Conservation (phyloP, 2,113 vertebrate species). For the Colistium nudipinnis region DNA sequence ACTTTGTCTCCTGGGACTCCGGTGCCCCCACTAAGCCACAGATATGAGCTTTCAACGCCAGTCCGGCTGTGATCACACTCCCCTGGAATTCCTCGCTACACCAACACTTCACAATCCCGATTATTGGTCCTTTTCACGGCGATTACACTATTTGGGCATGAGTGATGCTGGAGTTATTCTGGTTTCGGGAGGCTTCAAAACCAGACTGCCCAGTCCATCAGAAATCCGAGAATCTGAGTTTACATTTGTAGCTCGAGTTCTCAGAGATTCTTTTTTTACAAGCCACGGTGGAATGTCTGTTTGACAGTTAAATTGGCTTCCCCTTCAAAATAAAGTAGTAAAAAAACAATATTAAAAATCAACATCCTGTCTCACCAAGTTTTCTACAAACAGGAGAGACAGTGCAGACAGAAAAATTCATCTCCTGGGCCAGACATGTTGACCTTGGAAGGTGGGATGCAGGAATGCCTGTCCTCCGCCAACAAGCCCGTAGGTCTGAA, state of each 20-base stretch:
- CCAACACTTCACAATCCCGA: conserved; percentile 53
- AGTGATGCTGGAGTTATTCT: conserved; percentile 47
- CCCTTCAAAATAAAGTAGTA: background rate
- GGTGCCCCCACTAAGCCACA: conserved; percentile 55
- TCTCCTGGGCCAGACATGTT: background rate
- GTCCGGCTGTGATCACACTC: conserved; percentile 59
- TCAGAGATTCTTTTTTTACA: background rate
- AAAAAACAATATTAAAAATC: background rate
- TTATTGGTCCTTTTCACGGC: conserved; percentile 36
- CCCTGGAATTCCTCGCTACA: conserved; percentile 59
- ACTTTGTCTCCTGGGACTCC: conserved; percentile 30
- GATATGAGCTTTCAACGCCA: conserved; percentile 66
- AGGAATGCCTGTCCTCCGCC: conserved; percentile 31
- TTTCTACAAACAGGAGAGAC: background rate
- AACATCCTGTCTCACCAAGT: background rate
- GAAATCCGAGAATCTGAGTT: background rate
- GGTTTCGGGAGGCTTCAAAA: conserved; percentile 2
- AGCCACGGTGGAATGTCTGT: background rate
- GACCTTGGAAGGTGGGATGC: conserved; percentile 8
- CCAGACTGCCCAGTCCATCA: background rate
- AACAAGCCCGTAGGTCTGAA: conserved; percentile 21
- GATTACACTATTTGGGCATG: conserved; percentile 52
- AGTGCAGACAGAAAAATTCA: background rate
- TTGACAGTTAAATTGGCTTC: background rate
- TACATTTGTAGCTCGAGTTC: conserved; percentile 2